A percentile compares a stretch with the other conserved stretches of the same genome.
phyloP scores from a whole-genome alignment of 37 sponge, comb jelly and placozoan species.

The Hexactinellida sp. region DNA sequence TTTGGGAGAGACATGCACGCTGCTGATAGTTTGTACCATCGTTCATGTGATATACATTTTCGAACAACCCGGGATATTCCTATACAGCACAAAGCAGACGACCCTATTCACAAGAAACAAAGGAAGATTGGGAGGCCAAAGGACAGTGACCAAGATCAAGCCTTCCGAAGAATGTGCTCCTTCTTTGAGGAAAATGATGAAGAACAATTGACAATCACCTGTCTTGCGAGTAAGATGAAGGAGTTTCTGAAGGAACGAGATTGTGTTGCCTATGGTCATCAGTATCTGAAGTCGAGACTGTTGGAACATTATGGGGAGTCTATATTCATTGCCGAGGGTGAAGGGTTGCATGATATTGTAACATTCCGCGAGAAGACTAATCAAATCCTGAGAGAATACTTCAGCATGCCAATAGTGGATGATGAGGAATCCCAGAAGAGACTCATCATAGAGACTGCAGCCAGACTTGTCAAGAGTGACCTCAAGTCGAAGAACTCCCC shows the following conservation, averaged over 20 bases:
- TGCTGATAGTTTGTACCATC: too few relatives aligned
- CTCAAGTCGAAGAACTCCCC: constrained; percentile 7
- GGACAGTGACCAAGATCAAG: background rate
- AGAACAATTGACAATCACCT: background rate
- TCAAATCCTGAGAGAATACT: constrained; percentile 20
- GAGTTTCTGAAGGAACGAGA: background rate
- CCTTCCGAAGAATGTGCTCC: background rate
- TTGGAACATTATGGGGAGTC: background rate
- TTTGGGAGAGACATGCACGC: too few relatives aligned
- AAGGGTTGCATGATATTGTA: background rate
- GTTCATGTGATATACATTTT: too few relatives aligned
- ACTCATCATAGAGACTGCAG: constrained; percentile 18
- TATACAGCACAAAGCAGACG: too few relatives aligned
- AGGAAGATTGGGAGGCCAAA: background rate
- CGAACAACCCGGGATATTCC: too few relatives aligned
- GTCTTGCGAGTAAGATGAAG: background rate
- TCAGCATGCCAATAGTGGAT: background rate
- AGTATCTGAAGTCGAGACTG: background rate
- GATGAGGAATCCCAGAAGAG: constrained; percentile 15
- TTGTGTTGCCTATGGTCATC: background rate
- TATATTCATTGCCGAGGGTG: background rate
- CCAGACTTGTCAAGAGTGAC: constrained; percentile 14
- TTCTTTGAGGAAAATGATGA: background rate
- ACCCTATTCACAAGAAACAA: too few relatives aligned
- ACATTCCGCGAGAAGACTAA: background rate